These are phyloP conservation scores for Nemotelus pantherinus DNA, from an alignment of 2,888 invertebrate genomes.

Conservation along the genomic window DNA sequence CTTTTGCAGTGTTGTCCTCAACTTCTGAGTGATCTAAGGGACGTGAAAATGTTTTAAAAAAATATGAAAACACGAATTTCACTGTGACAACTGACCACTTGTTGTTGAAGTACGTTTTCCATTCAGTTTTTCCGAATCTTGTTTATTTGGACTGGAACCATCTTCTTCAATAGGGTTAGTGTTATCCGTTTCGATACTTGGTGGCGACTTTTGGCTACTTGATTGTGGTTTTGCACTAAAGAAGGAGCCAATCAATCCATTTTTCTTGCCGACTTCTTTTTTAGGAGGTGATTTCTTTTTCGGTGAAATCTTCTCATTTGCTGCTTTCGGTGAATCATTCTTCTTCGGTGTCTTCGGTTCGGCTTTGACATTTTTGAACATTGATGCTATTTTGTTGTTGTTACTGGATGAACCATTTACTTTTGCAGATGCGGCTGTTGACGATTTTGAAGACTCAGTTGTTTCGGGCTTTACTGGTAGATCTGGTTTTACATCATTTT, in stretches of 20 bases:
- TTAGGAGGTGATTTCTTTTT: conserved; percentile 29
- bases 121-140: background rate
- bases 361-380: conserved; percentile 14
- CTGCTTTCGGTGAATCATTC: background rate
- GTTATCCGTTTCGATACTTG: background rate
- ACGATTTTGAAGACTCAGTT: background rate
- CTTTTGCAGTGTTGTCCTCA: background rate
- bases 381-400: background rate
- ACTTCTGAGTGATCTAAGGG: conserved; percentile 19
- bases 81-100: conserved; percentile 5
- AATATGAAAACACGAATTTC: background rate
- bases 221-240: conserved; percentile 20
- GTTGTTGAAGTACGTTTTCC: conserved; percentile 28
- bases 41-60: background rate
- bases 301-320: background rate
- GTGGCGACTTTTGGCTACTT: background rate
- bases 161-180: background rate
- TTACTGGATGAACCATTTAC: background rate
- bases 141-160: background rate
- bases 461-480: background rate
- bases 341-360: conserved; percentile 22
- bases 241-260: conserved; percentile 22
- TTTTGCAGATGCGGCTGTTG: background rate
- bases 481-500: background rate
- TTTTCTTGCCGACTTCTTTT: conserved; percentile 11